These are phyloP conservation scores for Drosophila putrida DNA, from an alignment of 2,888 invertebrate genomes.

Conservation along the genomic window DNA sequence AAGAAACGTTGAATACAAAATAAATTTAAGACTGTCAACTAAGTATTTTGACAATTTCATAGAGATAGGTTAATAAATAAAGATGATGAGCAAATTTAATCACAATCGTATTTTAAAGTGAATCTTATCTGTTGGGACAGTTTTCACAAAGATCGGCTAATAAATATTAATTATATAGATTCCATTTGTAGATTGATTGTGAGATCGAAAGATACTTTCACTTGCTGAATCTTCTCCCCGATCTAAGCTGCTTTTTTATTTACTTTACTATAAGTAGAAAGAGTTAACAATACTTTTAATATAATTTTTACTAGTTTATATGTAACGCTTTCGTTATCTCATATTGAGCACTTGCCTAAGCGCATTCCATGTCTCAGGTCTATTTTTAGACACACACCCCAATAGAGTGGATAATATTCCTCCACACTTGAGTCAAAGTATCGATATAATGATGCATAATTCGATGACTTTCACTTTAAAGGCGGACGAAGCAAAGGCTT, in stretches of 20 bases:
- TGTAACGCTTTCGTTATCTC: neutral
- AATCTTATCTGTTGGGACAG: too few species aligned
- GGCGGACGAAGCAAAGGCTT: neutral
- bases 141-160: neutral
- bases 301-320: neutral
- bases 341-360: conserved; percentile 9
- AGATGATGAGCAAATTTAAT: neutral
- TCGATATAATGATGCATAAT: conserved; percentile 41
- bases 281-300: neutral
- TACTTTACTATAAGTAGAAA: neutral
- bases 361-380: neutral
- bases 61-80: neutral
- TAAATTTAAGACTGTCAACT: neutral
- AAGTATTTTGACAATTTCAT: neutral
- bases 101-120: too few species aligned
- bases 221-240: neutral
- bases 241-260: neutral
- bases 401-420: conserved; percentile 1
- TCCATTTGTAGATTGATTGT: neutral
- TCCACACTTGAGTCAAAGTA: conserved; percentile 7
- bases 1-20: neutral
- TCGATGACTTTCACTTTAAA: conserved; percentile 60
- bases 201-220: neutral
- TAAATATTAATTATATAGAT: neutral
- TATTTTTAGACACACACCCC: conserved; percentile 13